Evolutionary conservation across 2,888 invertebrate species (phyloP), one percentile per base, ranked within the genome.

Genomic region (Leptura quadrifasciata): DNA sequence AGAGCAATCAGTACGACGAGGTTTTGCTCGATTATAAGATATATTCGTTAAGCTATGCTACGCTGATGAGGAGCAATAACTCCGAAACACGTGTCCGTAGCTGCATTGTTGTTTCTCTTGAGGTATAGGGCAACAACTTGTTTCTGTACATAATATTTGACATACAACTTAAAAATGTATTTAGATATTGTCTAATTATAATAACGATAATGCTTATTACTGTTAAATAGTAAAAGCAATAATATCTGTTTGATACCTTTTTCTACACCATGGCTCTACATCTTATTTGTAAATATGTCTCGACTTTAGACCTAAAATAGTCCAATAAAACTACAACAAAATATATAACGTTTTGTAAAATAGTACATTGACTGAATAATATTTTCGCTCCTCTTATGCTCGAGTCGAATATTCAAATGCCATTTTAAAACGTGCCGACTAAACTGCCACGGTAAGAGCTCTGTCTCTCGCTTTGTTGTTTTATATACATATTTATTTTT

Each of bases 401-500:
- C 47, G 47, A n/a, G 47, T 47, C 47, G 47, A 47, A 47, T 64
- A 64, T 64, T 64, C 39, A 64, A 39, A 64, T 64, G 24, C 21
- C 52, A 39, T 39, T 64, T 64, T 64, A 64, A 52, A 21, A 39
- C 52, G 64, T 64, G 64, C 64, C 27, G 60, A 9, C 21, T 27
- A 60, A 60, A 60, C 15, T 60, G n/a, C 12, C 60, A 60, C 60
- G 60, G 15, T 27, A 60, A 60, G 18, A 47, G 21, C 47, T 47
- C 18, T 47, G 52, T 64, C 47, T 52, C 17, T 20, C 18, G 39
- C 35, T 15, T 21, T 64, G 35, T 64, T 64, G 39, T 64, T 64
- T 64, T 64, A 64, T 39, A 47, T 18, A 39, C 39, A 52, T 64
- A 64, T 64, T 64, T 64, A 64, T 64, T 64, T 64, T 64, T 21